Conservation (phyloP, 2,113 vertebrate genomes). For the Heterotilapia buettikoferi region DNA sequence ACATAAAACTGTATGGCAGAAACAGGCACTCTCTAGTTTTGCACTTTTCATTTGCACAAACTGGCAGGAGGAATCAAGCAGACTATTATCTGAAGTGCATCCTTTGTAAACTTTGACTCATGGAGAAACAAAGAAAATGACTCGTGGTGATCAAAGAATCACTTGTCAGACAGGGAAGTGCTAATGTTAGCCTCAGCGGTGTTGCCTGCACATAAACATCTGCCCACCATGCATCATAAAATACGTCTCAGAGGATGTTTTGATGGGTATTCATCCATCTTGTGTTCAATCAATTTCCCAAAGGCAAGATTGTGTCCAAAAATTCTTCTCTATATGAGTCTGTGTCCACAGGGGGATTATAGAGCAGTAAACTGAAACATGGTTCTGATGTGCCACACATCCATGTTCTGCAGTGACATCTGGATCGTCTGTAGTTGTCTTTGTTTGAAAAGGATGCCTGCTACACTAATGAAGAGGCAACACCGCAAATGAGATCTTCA, state of each 20-base stretch:
- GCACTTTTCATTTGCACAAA: not conserved
- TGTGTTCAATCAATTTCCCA: not conserved
- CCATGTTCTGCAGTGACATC: slow-evolving; percentile 5
- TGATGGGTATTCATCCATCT: not conserved
- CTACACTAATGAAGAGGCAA: not conserved
- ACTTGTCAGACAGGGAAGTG: not conserved
- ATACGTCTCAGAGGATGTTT: not conserved
- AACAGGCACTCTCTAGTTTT: not conserved
- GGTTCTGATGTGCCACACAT: slow-evolving; percentile 16
- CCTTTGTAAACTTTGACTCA: not conserved
- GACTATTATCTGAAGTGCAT: not conserved
- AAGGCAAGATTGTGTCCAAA: not conserved
- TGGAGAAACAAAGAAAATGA: not conserved
- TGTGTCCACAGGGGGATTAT: not conserved
- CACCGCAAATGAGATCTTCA: not conserved
- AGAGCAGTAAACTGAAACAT: not conserved
- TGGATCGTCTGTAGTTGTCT: slow-evolving; percentile 10
- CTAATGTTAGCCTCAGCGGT: slow-evolving; percentile 4
- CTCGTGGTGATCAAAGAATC: not conserved
- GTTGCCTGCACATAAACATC: slow-evolving; percentile 6
- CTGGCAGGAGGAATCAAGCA: not conserved
- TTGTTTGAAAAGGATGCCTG: not conserved
- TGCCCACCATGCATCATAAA: slow-evolving; percentile 7
- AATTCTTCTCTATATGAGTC: not conserved
- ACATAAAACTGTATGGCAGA: not conserved